Percentiles rank a stretch among this genome's conserved stretches.
These are phyloP conservation scores for Bolborhynchus lineola DNA, from an alignment of 2,113 vertebrate species.

Conservation along the genomic window DNA sequence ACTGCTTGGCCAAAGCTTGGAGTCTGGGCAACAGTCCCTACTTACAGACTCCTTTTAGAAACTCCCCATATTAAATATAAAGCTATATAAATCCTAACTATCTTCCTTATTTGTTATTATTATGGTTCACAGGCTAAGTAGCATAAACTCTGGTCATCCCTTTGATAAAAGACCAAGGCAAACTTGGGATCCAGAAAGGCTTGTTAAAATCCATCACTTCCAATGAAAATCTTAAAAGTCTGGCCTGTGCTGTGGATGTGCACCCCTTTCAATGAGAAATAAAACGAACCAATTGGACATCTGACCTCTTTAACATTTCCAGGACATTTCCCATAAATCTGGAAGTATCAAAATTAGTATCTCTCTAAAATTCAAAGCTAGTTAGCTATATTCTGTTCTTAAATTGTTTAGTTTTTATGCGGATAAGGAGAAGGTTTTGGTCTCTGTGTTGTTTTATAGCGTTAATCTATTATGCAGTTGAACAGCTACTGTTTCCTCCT, in stretches of 20 bases:
- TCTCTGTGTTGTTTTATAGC: not conserved
- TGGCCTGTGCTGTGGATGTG: not conserved
- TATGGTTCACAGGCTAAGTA: not conserved
- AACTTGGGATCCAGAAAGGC: not conserved
- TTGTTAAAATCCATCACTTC: conserved; percentile 6
- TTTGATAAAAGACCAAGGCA: not conserved
- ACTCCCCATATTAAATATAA: conserved; percentile 28
- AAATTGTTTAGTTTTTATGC: not conserved
- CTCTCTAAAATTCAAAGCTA: not conserved
- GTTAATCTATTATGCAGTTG: not conserved
- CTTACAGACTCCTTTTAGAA: conserved; percentile 29
- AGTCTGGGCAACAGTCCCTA: conserved; percentile 34
- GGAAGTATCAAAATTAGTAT: not conserved
- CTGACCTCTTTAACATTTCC: not conserved
- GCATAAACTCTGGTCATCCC: not conserved
- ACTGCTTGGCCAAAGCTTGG: conserved; percentile 5
- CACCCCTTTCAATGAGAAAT: not conserved
- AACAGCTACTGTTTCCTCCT: not conserved
- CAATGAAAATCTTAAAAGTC: not conserved
- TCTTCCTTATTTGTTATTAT: not conserved
- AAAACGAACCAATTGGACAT: not conserved
- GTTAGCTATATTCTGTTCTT: not conserved
- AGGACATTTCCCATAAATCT: not conserved
- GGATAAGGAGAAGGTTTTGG: not conserved
- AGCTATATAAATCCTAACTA: conserved; percentile 11